Evolutionary conservation across 2,113 vertebrate genomes (phyloP).

Genomic region (Eulemur rufifrons): DNA sequence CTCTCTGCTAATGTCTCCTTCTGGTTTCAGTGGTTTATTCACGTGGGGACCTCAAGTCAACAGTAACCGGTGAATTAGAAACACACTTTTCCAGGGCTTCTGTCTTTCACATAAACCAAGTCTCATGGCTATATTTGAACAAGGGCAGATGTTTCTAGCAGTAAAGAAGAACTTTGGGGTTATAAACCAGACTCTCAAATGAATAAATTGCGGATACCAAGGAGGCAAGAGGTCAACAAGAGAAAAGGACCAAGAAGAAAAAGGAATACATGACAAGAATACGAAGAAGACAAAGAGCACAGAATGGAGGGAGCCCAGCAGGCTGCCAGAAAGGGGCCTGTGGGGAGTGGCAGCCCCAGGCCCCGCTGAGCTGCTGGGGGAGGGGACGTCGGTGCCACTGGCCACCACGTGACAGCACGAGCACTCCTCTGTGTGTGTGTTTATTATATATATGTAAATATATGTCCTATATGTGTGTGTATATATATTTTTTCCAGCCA

Average conservation of each 20-base stretch:
- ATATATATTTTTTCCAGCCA: neutral
- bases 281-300: neutral
- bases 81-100: neutral
- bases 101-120: neutral
- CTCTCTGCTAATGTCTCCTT: neutral
- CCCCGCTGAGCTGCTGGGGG: fast-evolving
- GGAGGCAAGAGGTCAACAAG: neutral
- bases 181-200: neutral
- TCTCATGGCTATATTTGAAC: neutral
- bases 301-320: neutral
- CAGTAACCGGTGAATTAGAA: neutral
- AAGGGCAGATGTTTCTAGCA: neutral
- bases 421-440: neutral
- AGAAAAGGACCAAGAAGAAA: neutral
- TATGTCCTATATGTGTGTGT: neutral
- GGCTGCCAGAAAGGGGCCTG: too few relatives aligned
- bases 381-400: neutral
- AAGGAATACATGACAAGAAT: too few relatives aligned
- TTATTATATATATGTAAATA: neutral
- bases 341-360: fast-evolving
- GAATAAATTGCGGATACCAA: neutral
- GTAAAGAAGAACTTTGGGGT: neutral
- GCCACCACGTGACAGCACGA: fast-evolving
- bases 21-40: neutral
- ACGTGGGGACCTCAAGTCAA: too few relatives aligned